Base-by-base conservation (phyloP, 2,113 vertebrate species). In the Gorsachius goisagi region DNA sequence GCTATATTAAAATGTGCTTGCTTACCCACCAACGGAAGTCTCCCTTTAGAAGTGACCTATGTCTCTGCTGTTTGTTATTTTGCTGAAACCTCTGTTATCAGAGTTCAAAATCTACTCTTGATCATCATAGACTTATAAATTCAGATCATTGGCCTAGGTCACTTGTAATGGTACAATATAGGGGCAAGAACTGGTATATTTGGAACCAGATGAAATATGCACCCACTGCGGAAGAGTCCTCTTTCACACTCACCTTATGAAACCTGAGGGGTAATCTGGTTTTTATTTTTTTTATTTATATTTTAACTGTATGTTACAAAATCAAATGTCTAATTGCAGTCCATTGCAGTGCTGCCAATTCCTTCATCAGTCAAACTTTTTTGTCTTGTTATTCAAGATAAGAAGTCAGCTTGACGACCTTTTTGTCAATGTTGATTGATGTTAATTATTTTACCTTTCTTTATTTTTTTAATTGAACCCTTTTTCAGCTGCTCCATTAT, bases 131-230 rank as follows among this genome's bases (percentile, higher is more conserved):
- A 45, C 18, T 59, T 49, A 15, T 15, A 78, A n/a, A 71, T 18
- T 44, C 28, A 37, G 45, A 24, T 52, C 19, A 20, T 19, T 56
- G 27, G 6, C 13, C 18, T 63, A 27, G 3, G 15, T 52, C 60
- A 63, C 19, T 58, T 58, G 2, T 33, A 37, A 33, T 50, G 10
- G 12, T 30, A 32, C 5, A 11, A 26, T 21, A 11, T 3, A 30
- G 0, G 0, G 11, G 35, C 9, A 50, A 64, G 26, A 45, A 22
- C 13, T 11, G 24, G 5, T 45, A 5, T 26, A 35, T 59, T 53
- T 63, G 59, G 17, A 45, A 68, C 17, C 11, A 81, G 88, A 62
- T 24, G 5, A 50, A 63, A 68, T 68, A 30, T 6, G 2, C 30
- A 67, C 6, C 2, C 30, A 9, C 12, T 75, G 0, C 13, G 30